phyloP scores from a whole-genome alignment of 2,888 invertebrate species.

The Eretmocerus hayati region DNA sequence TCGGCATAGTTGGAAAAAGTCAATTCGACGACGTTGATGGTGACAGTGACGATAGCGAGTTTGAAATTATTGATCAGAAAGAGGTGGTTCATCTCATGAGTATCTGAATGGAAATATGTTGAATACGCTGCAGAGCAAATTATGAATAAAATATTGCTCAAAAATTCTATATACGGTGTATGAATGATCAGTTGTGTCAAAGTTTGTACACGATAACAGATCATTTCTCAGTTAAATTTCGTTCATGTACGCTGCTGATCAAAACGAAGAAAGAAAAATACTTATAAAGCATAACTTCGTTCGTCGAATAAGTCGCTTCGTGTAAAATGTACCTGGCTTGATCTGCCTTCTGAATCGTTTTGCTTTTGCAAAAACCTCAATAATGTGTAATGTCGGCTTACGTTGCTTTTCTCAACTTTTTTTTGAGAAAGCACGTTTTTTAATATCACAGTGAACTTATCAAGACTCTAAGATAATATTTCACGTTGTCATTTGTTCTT shows the following conservation, averaged over 20 bases:
- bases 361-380: not conserved
- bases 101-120: conserved; percentile 2
- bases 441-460: too few relatives aligned
- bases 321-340: conserved; percentile 22
- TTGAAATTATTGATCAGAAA: conserved; percentile 41
- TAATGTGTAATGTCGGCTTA: conserved; percentile 1
- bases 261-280: not conserved
- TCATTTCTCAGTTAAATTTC: not conserved
- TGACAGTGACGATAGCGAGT: conserved; percentile 41
- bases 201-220: not conserved
- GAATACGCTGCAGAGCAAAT: not conserved
- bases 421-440: too few relatives aligned
- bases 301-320: conserved; percentile 11
- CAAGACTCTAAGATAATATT: too few relatives aligned
- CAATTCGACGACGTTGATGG: conserved; percentile 28
- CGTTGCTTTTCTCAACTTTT: too few relatives aligned
- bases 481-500: too few relatives aligned
- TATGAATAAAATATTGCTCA: too few relatives aligned
- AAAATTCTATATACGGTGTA: too few relatives aligned
- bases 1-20: conserved; percentile 29
- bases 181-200: too few relatives aligned
- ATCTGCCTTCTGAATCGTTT: conserved; percentile 5
- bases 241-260: not conserved
- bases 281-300: not conserved
- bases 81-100: conserved; percentile 31